Evolutionary conservation across 2,113 vertebrate species (phyloP).

Genomic region (Cyprinodon brontotheroides): DNA sequence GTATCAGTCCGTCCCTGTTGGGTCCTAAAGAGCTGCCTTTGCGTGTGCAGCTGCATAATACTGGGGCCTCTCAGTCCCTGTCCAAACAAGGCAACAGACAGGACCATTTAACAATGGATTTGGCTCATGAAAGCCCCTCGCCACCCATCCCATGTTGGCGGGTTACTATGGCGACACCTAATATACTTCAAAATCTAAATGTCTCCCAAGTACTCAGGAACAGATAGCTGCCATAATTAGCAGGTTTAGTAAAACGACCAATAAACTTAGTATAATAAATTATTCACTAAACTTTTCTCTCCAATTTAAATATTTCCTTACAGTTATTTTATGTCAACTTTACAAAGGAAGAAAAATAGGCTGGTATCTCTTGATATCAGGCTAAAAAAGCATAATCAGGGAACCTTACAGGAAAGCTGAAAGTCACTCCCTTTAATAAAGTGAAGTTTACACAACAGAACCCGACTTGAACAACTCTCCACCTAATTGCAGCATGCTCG

Average conservation of each 20-base stretch:
- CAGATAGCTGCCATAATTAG: background rate
- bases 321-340: background rate
- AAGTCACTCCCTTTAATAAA: too few species aligned
- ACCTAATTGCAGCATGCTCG: too few species aligned
- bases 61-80: slow-evolving; percentile 66
- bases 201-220: background rate
- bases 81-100: slow-evolving; percentile 66
- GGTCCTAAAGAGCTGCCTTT: slow-evolving; percentile 57
- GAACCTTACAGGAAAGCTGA: background rate
- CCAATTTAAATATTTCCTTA: too few species aligned
- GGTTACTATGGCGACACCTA: background rate
- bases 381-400: background rate
- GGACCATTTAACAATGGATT: slow-evolving; percentile 66
- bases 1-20: slow-evolving; percentile 23
- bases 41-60: slow-evolving; percentile 48
- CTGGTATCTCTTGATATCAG: background rate
- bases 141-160: slow-evolving; percentile 22
- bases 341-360: background rate
- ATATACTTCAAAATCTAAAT: background rate
- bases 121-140: slow-evolving; percentile 56
- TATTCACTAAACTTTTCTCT: background rate
- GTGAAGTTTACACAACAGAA: too few species aligned
- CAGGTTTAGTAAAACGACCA: background rate
- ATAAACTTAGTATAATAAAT: background rate
- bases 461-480: too few species aligned